Evolutionary conservation across 2,888 invertebrate species (phyloP).

Genomic region (Sinohyriopsis cumingii): DNA sequence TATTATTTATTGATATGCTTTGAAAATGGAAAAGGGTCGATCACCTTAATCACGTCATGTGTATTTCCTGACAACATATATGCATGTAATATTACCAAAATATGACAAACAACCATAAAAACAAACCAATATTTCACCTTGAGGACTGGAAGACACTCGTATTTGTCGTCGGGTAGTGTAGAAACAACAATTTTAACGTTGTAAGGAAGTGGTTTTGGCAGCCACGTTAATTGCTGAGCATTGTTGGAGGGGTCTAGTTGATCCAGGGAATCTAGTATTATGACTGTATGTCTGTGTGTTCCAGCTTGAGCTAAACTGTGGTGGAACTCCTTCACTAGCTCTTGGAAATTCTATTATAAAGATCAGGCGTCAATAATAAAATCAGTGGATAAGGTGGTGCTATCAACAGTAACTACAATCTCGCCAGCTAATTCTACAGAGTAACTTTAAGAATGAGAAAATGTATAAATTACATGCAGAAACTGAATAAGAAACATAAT

Average conservation of each 20-base stretch:
- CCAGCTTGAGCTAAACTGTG: conserved; percentile 10
- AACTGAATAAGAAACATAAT: too few relatives aligned
- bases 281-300: conserved; percentile 17
- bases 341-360: conserved; percentile 17
- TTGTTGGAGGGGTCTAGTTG: conserved; percentile 38
- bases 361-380: too few relatives aligned
- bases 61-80: too few relatives aligned
- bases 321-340: conserved; percentile 15
- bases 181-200: conserved; percentile 40
- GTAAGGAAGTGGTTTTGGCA: conserved; percentile 30
- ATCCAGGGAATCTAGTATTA: conserved; percentile 46
- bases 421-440: too few relatives aligned
- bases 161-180: conserved; percentile 35
- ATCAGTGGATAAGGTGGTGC: too few relatives aligned
- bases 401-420: too few relatives aligned
- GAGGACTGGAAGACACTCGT: conserved; percentile 28
- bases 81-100: too few relatives aligned
- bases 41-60: too few relatives aligned
- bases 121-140: conserved; percentile 12
- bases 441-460: too few relatives aligned
- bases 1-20: too few relatives aligned
- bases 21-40: too few relatives aligned
- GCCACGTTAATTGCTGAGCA: conserved; percentile 41
- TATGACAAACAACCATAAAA: not conserved
- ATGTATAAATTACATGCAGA: too few relatives aligned